Evolutionary conservation across 1,140 invertebrate genomes (phyloP), one percentile per base, ranked within the genome.

Genomic region (Sycophila sp.): DNA sequence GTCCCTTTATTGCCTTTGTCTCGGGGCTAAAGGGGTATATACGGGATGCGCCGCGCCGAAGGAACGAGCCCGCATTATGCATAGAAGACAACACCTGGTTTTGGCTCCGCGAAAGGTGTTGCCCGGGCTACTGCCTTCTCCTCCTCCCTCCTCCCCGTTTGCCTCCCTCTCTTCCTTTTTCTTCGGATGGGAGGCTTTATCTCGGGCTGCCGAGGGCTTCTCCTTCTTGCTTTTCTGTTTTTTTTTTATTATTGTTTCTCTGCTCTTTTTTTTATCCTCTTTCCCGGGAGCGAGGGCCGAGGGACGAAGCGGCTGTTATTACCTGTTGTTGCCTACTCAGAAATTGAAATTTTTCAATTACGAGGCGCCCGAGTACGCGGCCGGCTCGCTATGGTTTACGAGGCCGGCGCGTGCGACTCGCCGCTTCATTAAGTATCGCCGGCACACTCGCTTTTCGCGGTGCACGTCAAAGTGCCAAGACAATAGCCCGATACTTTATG

Each of bases 271-370:
- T n/a, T n/a, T n/a, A n/a, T n/a, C n/a, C 10, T 34, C 36, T 32
- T 32, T 24, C n/a, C 1, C 40, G 30, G 22, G 15, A 58, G 51
- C 8, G n/a, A n/a, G n/a, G 53, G 32, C 34, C 38, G 53, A 32
- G 30, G 38, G 24, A 67, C 34, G 42, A 47, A 22, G 36, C 63
- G 66, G 47, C 58, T 36, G 38, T 73, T 69, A 72, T 77, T 78
- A 69, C 76, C 45, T 63, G 55, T 68, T 59, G 55, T 68, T 68
- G 55, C 55, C 65, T 68, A 68, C 65, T 68, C 55, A 59, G 42
- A 60, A 69, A 69, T 69, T 69, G 67, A 69, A 69, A 69, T 62
- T 62, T 69, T 69, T 69, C 67, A 69, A 69, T 69, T 69, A 69
- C 67, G 15, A 15, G 38, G 30, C 53, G 28, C 42, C 28, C n/a